Evolutionary conservation across 2,888 invertebrate genomes (phyloP).

Genomic region (Ceratothoa steindachneri): DNA sequence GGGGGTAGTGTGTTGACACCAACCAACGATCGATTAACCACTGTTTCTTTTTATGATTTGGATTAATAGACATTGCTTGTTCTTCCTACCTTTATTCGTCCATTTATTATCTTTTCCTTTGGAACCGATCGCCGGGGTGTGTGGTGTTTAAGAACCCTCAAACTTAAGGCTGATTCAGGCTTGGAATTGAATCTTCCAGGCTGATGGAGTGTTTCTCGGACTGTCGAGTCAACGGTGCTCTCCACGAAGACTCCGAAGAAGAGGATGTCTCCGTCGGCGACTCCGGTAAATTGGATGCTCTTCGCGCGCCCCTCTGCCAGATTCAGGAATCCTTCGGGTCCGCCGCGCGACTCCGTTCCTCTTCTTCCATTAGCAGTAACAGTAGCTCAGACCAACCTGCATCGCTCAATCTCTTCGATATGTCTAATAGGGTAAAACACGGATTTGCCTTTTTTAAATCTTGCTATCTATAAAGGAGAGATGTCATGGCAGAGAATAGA

Average conservation of each 20-base stretch:
- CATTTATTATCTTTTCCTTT: too few species aligned
- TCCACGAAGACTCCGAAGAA: not conserved
- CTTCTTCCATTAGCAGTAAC: conserved; percentile 76
- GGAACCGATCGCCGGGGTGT: too few species aligned
- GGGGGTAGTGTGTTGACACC: too few species aligned
- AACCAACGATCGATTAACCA: too few species aligned
- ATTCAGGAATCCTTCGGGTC: not conserved
- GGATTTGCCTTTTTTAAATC: not conserved
- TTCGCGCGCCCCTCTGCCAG: not conserved
- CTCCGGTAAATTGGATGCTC: conserved; percentile 14
- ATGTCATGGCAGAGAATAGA: too few species aligned
- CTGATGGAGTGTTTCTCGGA: not conserved
- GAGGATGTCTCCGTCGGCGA: not conserved
- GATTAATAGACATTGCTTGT: too few species aligned
- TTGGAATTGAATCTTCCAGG: not conserved
- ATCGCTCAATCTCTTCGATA: conserved; percentile 77
- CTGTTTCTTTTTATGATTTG: too few species aligned
- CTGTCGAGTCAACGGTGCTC: not conserved
- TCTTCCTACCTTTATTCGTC: too few species aligned
- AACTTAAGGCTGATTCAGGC: too few species aligned
- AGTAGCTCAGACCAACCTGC: conserved; percentile 88
- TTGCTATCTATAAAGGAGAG: too few species aligned
- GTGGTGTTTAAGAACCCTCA: too few species aligned
- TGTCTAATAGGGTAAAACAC: conserved; percentile 74
- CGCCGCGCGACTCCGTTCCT: conserved; percentile 60